A percentile compares a stretch with the other conserved stretches of the same genome.
Evolutionary conservation across 1,140 invertebrate genomes (phyloP).

Genomic region (Uloborus diversus): DNA sequence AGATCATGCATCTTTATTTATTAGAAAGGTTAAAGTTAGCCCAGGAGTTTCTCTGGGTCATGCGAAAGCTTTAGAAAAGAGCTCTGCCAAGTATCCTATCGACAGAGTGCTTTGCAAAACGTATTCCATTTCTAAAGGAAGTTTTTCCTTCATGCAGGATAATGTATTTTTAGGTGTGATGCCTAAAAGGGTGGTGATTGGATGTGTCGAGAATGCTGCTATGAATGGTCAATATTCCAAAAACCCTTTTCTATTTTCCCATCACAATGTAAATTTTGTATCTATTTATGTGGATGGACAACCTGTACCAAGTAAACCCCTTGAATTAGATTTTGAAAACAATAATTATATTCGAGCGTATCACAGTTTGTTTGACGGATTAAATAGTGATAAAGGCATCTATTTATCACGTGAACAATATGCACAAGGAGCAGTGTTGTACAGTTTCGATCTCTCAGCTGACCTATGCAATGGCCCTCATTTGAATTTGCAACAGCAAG

Average conservation of each 20-base stretch:
- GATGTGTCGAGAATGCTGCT: background rate
- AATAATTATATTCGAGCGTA: background rate
- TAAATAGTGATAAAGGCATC: background rate
- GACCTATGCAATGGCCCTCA: background rate
- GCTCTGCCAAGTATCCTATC: background rate
- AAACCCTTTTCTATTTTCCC: slow-evolving; percentile 3
- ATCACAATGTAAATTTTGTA: background rate
- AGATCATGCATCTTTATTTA: background rate
- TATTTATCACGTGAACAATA: background rate
- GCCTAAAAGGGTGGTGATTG: background rate
- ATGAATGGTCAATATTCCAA: no score
- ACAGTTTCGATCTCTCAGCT: background rate
- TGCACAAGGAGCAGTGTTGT: background rate
- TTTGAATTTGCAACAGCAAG: background rate
- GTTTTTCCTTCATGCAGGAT: background rate
- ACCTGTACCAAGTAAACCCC: background rate
- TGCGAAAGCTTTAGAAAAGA: slow-evolving; percentile 1
- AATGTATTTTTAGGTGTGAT: slow-evolving; percentile 23
- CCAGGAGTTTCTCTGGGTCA: background rate
- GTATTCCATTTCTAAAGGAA: background rate
- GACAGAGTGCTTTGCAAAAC: slow-evolving; percentile 11
- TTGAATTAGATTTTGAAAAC: background rate
- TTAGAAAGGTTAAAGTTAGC: background rate
- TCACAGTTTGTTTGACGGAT: background rate
- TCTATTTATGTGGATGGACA: background rate